Evolutionary conservation across 92 coral and sea anemone genomes (phyloP), one percentile per base, ranked within the genome.

Genomic region (Actinostola sp.): DNA sequence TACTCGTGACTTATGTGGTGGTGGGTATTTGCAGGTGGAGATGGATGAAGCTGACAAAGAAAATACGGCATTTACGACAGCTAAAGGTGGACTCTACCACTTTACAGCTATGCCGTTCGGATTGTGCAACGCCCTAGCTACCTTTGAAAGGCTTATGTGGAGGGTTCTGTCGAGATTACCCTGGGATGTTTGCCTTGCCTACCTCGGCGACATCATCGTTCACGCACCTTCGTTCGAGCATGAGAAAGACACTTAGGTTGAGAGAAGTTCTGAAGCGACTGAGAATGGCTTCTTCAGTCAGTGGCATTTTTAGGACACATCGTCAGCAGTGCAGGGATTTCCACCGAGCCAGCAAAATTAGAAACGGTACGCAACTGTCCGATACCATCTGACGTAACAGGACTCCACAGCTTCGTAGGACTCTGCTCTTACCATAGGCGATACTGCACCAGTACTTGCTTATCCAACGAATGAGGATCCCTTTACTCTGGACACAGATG

Each of bases 401-500:
- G n/a, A 19, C 42, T 66, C 6, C 41, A 68, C 5, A 67, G 77
- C 28, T 82, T 74, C 52, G 66, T 82, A 26, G 87, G 87, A 1
- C 44, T 82, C 17, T 67, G 77, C 70, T 74, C 78, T 2, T 75
- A 69, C 16, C 50, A 70, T 39, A 3, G 56, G 10, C 58, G 72
- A 0, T 66, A 25, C 80, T 13, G 56, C 76, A 11, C 75, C 75
- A 12, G 60, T 73, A 19, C 78, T 81, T 36, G 80, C 70, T 17
- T 80, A 20, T 61, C 72, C 87, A 14, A 53, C 61, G 8, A 14
- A 7, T 14, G 61, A 72, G 0, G 63, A 69, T 44, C 16, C 29
- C 19, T 72, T 81, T 12, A 34, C 57, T 46, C 66, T 84, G 0
- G 89, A 84, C 53, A 84, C 84, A 7, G 89, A 84, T 24, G 76